Base-by-base conservation (phyloP, 1,140 invertebrate species). In the Pseudobourletiella spinata region DNA sequence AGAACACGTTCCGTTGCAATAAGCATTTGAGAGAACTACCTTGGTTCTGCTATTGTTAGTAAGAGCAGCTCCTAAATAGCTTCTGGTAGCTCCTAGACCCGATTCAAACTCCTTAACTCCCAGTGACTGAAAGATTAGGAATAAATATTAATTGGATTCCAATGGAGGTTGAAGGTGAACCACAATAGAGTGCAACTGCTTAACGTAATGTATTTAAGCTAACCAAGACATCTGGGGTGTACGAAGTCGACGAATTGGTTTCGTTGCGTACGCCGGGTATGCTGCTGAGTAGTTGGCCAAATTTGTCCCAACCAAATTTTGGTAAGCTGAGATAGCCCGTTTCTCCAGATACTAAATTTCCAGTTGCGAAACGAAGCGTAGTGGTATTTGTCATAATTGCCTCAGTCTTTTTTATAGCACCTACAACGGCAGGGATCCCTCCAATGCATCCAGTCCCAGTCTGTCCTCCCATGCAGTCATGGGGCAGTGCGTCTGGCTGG, bases 291-390 rank as follows among this genome's bases (percentile, higher is more conserved):
- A 51, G 15, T 35, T 39, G 26, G 18, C 42, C 55, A 29, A 15
- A 63, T 8, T 8, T 15, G 22, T 50, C 42, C 39, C 35, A 63
- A 14, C 61, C 61, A 8, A 63, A 32, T 3, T 16, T 29, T 8
- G 44, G 44, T 8, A 51, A 11, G 39, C 54, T 51, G 2, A 63
- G 42, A 25, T 55, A 63, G 4, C 61, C 61, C 20, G n/a, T 50
- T 30, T 46, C 32, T 2, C 61, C 61, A 24, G 52, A 57, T 26
- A 63, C 56, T 29, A 63, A 32, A 43, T 63, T 63, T 18, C 54
- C 61, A 14, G 61, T 29, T 18, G 52, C 51, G 42, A 60, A n/a
- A 8, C 58, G 44, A 11, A 50, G n/a, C n/a, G n/a, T n/a, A n/a
- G n/a, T n/a, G n/a, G n/a, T n/a, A n/a, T n/a, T n/a, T n/a, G n/a